Percentiles rank a stretch among this genome's conserved stretches.
Evolutionary conservation across 2,888 invertebrate species (phyloP).

Genomic region (Auanema freiburgensis): DNA sequence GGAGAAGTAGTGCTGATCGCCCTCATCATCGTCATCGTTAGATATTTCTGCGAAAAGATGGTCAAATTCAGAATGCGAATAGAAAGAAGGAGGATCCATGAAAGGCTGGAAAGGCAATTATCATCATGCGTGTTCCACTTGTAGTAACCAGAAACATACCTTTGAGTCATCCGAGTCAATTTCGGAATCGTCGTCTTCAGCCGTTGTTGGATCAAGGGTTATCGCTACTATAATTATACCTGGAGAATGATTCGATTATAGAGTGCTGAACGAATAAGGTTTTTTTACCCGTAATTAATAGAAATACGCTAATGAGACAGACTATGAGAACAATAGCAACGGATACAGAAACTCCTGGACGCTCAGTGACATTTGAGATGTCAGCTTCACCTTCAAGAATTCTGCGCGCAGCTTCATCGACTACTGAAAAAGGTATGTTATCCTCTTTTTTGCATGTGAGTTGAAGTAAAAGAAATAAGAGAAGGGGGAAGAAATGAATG

Average conservation of each 20-base stretch:
- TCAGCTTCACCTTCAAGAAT: conserved; percentile 1
- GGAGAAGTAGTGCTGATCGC: too few relatives aligned
- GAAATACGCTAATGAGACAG: neutral
- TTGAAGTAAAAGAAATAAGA: too few relatives aligned
- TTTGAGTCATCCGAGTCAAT: neutral
- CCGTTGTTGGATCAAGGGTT: neutral
- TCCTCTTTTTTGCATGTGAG: too few relatives aligned
- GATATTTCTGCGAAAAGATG: neutral
- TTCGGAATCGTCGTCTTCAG: conserved; percentile 1
- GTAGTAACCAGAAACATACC: neutral
- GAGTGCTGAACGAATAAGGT: neutral
- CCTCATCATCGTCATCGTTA: too few relatives aligned
- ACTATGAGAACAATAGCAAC: conserved; percentile 4
- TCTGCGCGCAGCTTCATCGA: neutral
- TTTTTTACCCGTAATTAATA: neutral
- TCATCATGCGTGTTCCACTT: neutral
- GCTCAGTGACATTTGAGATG: too few relatives aligned
- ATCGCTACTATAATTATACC: conserved; percentile 5
- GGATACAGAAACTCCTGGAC: neutral
- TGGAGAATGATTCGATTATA: neutral
- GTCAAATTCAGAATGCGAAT: neutral
- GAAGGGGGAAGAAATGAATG: too few relatives aligned
- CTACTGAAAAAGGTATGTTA: neutral
- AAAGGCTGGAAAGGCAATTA: neutral
- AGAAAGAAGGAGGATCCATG: conserved; percentile 1